Percentiles rank a stretch among this genome's conserved stretches.
Conservation (phyloP, 92 coral and sea anemone genomes). For the Porites rus region DNA sequence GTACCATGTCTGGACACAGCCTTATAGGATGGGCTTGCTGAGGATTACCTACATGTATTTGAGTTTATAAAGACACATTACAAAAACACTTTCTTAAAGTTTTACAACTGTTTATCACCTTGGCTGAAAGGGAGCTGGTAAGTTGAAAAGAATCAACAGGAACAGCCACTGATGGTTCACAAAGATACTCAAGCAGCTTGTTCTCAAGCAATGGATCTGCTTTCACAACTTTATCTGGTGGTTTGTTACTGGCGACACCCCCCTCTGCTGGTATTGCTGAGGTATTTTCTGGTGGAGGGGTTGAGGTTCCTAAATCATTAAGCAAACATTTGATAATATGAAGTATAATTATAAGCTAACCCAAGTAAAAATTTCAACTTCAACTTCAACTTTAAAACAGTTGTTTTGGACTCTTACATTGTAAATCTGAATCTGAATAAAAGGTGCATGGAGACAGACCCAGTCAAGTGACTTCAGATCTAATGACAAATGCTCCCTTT, state of each 20-base stretch:
- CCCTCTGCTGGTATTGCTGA: conserved; percentile 48
- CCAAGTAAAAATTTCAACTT: neutral
- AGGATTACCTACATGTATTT: no score
- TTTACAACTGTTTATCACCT: conserved; percentile 47
- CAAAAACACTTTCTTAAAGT: neutral
- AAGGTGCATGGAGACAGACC: no score
- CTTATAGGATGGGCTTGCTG: no score
- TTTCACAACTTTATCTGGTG: conserved; percentile 66
- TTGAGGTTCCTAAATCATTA: conserved; percentile 62
- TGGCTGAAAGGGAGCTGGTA: conserved; percentile 55
- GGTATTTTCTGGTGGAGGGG: conserved; percentile 75
- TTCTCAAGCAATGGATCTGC: conserved; percentile 88
- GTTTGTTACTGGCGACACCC: conserved; percentile 43
- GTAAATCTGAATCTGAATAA: no score
- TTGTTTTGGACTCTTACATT: neutral
- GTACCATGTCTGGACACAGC: no score
- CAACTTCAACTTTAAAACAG: no score
- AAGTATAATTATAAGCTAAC: neutral
- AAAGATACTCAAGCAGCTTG: conserved; percentile 79
- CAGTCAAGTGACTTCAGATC: no score
- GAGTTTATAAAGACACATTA: no score
- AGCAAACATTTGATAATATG: neutral
- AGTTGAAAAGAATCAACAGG: conserved; percentile 90
- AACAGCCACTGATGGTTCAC: conserved; percentile 75
- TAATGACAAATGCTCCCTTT: no score